phyloP scores from a whole-genome alignment of 2,113 vertebrate genomes.

The Phalacrocorax carbo region DNA sequence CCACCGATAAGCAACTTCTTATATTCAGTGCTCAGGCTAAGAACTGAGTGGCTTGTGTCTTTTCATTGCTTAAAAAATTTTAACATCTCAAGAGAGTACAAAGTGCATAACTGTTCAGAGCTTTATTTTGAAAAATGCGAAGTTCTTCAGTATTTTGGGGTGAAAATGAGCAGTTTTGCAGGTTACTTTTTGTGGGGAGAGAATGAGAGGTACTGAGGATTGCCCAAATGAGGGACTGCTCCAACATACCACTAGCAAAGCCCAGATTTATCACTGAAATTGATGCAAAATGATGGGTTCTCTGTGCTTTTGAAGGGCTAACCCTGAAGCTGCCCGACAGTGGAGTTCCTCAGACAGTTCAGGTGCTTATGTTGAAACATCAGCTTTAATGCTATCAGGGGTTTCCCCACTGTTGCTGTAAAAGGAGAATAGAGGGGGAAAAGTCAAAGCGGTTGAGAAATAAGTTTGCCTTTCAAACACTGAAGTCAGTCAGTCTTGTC shows the following conservation, averaged over 20 bases:
- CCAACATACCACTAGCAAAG: rapidly evolving
- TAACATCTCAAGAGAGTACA: background rate
- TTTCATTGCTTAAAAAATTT: background rate
- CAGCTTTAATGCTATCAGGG: background rate
- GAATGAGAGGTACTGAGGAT: background rate
- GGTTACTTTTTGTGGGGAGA: background rate
- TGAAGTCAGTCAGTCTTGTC: background rate
- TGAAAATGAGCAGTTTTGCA: background rate
- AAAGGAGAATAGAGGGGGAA: background rate
- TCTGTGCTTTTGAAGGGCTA: background rate
- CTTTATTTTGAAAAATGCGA: background rate
- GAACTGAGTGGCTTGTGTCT: background rate
- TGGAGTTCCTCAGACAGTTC: background rate
- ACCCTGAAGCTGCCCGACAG: background rate
- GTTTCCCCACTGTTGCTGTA: background rate
- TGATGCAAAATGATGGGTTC: background rate
- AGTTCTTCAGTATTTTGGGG: background rate
- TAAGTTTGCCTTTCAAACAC: background rate
- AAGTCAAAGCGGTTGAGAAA: background rate
- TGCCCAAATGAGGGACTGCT: background rate
- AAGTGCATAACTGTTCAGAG: background rate
- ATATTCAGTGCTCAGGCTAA: background rate
- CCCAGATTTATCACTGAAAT: background rate
- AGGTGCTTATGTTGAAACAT: background rate
- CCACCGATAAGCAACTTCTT: background rate